Evolutionary conservation across 2,113 vertebrate genomes (phyloP).

Genomic region (Ailuropoda melanoleuca): DNA sequence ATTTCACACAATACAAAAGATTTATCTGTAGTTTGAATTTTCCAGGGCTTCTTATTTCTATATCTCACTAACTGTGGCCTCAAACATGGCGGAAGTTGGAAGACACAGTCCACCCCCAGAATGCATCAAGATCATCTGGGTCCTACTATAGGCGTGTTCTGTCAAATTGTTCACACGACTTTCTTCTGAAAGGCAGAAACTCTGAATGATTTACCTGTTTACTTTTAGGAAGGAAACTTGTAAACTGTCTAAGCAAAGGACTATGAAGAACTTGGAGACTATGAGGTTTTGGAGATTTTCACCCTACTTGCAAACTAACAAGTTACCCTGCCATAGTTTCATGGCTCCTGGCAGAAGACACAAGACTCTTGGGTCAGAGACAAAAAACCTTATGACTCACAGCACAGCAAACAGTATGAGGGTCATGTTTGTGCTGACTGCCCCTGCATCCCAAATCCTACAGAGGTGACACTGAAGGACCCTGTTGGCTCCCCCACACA

Average conservation of each 20-base stretch:
- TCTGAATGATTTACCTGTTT: not conserved
- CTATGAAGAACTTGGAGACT: not conserved
- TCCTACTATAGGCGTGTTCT: not conserved
- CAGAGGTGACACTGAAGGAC: not conserved
- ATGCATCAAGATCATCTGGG: not conserved
- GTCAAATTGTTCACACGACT: not conserved
- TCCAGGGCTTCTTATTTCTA: not conserved
- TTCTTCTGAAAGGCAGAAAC: not conserved
- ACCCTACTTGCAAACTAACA: not conserved
- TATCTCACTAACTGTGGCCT: not conserved
- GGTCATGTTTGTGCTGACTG: not conserved
- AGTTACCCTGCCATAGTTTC: not conserved
- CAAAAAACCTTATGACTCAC: not conserved
- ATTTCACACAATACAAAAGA: not conserved
- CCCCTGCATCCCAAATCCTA: not conserved
- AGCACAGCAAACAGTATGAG: not conserved
- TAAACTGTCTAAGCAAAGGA: not conserved
- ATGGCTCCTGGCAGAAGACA: not conserved
- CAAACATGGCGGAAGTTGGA: not conserved
- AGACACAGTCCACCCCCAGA: not conserved
- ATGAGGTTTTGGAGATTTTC: not conserved
- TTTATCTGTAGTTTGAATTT: not conserved
- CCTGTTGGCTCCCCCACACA: not conserved
- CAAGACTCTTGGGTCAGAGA: not conserved
- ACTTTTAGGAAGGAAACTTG: not conserved